A percentile compares a stretch with the other conserved stretches of the same genome.
Evolutionary conservation across 2,113 vertebrate genomes (phyloP).

Genomic region (Butorides virescens): DNA sequence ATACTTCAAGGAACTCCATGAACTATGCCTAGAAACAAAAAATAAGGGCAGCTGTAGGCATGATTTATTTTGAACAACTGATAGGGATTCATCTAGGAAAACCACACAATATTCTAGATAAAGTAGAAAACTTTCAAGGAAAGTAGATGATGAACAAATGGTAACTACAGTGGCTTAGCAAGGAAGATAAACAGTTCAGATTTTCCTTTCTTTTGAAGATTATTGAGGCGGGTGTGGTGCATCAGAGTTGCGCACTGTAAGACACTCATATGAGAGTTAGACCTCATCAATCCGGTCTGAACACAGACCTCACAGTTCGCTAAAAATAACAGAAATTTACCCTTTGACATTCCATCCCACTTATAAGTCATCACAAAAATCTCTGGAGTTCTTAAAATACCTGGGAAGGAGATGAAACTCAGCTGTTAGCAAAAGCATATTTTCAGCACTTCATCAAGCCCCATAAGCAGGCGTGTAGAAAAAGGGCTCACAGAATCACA

Average conservation of each 20-base stretch:
- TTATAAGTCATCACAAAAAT: not conserved
- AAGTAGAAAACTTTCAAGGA: not conserved
- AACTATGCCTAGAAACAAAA: not conserved
- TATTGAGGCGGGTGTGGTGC: not conserved
- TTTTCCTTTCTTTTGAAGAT: not conserved
- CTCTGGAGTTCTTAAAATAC: not conserved
- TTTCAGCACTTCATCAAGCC: not conserved
- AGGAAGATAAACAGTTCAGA: not conserved
- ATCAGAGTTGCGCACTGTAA: not conserved
- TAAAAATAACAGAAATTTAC: not conserved
- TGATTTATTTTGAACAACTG: not conserved
- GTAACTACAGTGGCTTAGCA: not conserved
- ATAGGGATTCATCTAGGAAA: not conserved
- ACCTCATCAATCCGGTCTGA: not conserved
- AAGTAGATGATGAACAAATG: not conserved
- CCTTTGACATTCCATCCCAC: not conserved
- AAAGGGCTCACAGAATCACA: too few relatives aligned
- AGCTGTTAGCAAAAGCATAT: not conserved
- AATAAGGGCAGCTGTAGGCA: not conserved
- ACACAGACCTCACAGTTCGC: not conserved
- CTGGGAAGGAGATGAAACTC: not conserved
- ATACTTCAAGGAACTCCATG: not conserved
- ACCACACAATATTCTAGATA: not conserved
- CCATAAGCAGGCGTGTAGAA: rapidly evolving
- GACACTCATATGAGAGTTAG: not conserved